Conservation (phyloP, 2,113 vertebrate species). For the Tupaia chinensis region DNA sequence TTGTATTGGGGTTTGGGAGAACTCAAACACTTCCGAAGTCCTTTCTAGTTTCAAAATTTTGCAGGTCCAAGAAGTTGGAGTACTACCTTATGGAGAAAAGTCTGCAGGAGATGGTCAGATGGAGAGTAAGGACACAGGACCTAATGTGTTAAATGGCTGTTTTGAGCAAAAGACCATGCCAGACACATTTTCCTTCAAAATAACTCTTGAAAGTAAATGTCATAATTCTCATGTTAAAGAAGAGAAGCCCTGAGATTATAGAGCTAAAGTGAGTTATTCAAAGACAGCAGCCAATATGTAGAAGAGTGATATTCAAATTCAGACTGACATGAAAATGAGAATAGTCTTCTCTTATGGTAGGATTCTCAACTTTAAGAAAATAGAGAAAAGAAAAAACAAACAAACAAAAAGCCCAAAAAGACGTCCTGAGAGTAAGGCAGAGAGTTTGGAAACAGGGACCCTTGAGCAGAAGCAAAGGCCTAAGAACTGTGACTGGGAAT, state of each 20-base stretch:
- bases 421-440: not conserved
- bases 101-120: not conserved
- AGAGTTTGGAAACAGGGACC: not conserved
- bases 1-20: not conserved
- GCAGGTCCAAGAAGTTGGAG: not conserved
- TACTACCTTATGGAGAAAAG: not conserved
- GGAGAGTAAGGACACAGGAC: not conserved
- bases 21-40: not conserved
- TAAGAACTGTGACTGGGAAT: not conserved
- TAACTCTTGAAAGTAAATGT: not conserved
- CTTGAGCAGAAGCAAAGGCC: not conserved
- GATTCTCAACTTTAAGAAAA: conserved; percentile 32
- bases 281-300: not conserved
- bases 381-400: not conserved
- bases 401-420: too few species aligned
- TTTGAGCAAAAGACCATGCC: not conserved
- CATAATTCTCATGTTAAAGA: conserved; percentile 16
- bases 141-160: not conserved
- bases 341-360: not conserved
- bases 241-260: not conserved
- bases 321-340: not conserved
- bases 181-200: not conserved
- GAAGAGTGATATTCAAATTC: not conserved
- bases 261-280: not conserved
- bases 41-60: not conserved